Evolutionary conservation across 2,797 vertebrate species (phyloP).

Genomic region (Ibycter americanus): DNA sequence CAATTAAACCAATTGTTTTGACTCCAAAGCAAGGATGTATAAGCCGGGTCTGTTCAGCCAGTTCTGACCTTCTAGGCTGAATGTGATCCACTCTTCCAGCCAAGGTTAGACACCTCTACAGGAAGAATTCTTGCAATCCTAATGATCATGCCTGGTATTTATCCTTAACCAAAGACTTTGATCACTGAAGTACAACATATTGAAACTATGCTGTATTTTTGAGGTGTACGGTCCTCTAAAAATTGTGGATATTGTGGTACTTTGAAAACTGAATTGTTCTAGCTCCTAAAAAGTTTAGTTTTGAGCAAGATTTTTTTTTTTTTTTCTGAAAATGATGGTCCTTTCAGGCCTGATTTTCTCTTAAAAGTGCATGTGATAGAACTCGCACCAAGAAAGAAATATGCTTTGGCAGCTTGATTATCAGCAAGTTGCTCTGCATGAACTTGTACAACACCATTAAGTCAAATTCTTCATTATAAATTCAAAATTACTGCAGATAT

Average conservation of each 20-base stretch:
- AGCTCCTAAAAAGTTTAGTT: background rate
- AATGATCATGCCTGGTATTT: background rate
- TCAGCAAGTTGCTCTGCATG: slow-evolving; percentile 29
- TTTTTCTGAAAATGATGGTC: background rate
- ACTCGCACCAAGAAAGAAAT: slow-evolving; percentile 20
- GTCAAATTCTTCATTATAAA: slow-evolving; percentile 48
- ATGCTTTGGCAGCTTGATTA: background rate
- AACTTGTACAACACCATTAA: slow-evolving; percentile 37
- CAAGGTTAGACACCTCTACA: background rate
- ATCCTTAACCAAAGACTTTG: background rate
- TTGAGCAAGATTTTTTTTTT: background rate
- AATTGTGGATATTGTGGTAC: background rate
- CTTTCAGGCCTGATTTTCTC: background rate
- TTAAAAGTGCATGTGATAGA: background rate
- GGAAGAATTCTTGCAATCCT: background rate
- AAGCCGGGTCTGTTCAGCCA: background rate
- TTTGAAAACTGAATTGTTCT: background rate
- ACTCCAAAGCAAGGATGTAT: background rate
- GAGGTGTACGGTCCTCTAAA: background rate
- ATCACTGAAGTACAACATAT: background rate
- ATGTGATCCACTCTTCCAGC: background rate
- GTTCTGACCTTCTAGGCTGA: background rate
- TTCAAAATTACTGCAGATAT: slow-evolving; percentile 56
- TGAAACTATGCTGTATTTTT: background rate
- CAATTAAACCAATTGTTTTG: background rate